Conservation (phyloP, 2,113 vertebrate genomes). For the Addax nasomaculatus region DNA sequence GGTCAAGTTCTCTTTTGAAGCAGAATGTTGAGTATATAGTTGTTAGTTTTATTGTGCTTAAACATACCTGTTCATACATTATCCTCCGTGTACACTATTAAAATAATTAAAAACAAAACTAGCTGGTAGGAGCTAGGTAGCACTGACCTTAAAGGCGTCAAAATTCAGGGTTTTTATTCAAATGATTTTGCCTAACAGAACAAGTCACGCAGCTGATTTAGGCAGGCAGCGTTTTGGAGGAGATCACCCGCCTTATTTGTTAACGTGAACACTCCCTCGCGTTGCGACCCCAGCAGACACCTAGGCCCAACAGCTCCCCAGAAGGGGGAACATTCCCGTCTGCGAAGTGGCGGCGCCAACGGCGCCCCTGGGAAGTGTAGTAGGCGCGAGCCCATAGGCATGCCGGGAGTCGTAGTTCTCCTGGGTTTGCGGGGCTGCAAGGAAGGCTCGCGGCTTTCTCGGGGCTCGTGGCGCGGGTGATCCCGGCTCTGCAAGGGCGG, state of each 20-base stretch:
- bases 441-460: not conserved
- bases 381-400: not conserved
- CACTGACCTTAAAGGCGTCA: not conserved
- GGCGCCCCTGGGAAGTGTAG: slow-evolving; percentile 14
- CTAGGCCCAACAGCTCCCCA: fast-evolving
- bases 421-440: fast-evolving
- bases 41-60: not conserved
- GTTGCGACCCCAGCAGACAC: fast-evolving
- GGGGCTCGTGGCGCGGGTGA: fast-evolving
- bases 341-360: not conserved
- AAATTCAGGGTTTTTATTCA: not conserved
- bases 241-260: fast-evolving
- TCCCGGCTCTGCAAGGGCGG: fast-evolving
- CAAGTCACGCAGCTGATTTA: not conserved
- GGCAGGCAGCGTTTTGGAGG: not conserved
- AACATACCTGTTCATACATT: not conserved
- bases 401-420: slow-evolving; percentile 39
- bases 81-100: not conserved
- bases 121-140: not conserved
- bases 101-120: not conserved
- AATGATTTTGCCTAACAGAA: not conserved
- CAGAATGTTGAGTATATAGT: not conserved
- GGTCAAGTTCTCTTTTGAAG: not conserved
- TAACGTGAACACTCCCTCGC: fast-evolving
- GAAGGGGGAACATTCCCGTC: fast-evolving